Percentiles rank a stretch among this genome's conserved stretches.
phyloP scores from a whole-genome alignment of 92 coral and sea anemone genomes.

The Nematostella vectensis region DNA sequence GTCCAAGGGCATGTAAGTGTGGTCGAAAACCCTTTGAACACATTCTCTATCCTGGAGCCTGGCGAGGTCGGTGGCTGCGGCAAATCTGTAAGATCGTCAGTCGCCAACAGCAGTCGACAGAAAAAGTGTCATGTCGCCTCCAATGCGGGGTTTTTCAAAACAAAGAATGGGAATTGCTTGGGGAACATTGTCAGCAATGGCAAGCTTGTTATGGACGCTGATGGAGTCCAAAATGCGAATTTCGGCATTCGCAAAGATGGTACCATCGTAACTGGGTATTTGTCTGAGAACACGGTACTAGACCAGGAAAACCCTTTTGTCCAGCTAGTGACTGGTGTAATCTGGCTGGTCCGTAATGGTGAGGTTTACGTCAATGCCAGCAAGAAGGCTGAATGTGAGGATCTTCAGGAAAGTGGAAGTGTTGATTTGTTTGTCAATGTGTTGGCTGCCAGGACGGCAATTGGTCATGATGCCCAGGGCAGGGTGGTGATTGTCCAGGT shows the following conservation, averaged over 20 bases:
- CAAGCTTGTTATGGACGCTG: conserved; percentile 63
- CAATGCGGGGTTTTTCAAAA: conserved; percentile 90
- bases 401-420: conserved; percentile 84
- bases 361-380: conserved; percentile 64
- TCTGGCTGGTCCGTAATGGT: conserved; percentile 83
- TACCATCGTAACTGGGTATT: conserved; percentile 71
- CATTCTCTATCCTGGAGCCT: conserved; percentile 89
- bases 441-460: conserved; percentile 79
- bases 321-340: conserved; percentile 87
- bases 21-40: conserved; percentile 67
- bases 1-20: conserved; percentile 65
- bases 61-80: conserved; percentile 61
- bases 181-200: conserved; percentile 94
- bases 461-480: conserved; percentile 85
- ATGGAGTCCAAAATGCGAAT: conserved; percentile 90
- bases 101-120: conserved; percentile 51
- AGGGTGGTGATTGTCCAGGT: conserved; percentile 74
- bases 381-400: conserved; percentile 82
- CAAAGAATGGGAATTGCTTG: conserved; percentile 75
- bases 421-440: conserved; percentile 84
- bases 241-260: conserved; percentile 93
- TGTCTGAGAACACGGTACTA: conserved; percentile 62
- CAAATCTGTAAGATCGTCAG: conserved; percentile 57
- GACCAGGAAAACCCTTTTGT: conserved; percentile 44
- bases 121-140: conserved; percentile 64